These are phyloP conservation scores for Emydocephalus ijimae DNA, from an alignment of 2,113 vertebrate genomes.

Conservation along the genomic window DNA sequence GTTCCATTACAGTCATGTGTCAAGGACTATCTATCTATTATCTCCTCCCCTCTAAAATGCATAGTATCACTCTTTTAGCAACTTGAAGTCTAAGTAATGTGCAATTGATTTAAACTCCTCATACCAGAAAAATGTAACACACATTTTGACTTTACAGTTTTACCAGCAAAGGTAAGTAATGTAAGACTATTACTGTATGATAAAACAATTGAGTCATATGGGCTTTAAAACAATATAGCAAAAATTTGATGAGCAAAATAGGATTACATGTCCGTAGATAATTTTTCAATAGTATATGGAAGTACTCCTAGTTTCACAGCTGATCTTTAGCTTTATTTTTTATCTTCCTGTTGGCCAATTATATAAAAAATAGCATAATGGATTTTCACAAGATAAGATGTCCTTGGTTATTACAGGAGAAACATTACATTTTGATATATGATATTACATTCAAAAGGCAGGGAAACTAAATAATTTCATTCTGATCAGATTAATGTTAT, in stretches of 20 bases:
- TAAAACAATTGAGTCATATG: not conserved
- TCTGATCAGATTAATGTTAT: slow-evolving; percentile 38
- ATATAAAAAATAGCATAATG: not conserved
- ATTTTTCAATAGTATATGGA: not conserved
- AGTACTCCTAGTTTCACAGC: not conserved
- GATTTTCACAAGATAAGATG: slow-evolving; percentile 24
- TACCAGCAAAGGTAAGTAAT: not conserved
- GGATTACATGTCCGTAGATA: not conserved
- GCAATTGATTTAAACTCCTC: not conserved
- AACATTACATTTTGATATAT: slow-evolving; percentile 27
- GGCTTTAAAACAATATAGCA: not conserved
- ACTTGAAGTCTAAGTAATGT: not conserved
- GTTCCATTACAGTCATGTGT: not conserved
- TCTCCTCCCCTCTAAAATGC: not conserved
- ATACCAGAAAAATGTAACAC: not conserved
- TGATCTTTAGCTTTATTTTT: not conserved
- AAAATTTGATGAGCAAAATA: not conserved
- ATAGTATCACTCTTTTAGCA: not conserved
- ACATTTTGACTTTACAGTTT: not conserved
- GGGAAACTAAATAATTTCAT: slow-evolving; percentile 22
- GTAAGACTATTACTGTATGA: not conserved
- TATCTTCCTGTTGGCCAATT: slow-evolving; percentile 18
- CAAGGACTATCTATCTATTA: not conserved
- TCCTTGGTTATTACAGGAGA: slow-evolving; percentile 13
- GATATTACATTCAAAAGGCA: slow-evolving; percentile 30